These are phyloP conservation scores for Ammospiza maritima DNA, from an alignment of 2,797 vertebrate genomes.

Conservation along the genomic window DNA sequence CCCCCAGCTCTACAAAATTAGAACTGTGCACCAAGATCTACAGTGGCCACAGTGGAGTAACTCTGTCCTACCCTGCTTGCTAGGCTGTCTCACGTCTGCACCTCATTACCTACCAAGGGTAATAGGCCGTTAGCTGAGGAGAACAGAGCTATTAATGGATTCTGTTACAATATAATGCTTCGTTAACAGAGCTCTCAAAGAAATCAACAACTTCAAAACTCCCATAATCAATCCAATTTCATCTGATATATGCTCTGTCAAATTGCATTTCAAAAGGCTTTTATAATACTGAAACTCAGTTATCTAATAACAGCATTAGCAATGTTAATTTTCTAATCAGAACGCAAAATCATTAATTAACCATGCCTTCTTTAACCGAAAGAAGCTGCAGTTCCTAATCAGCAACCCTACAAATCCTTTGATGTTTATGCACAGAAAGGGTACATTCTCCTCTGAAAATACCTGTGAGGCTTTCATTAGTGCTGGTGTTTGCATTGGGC, in stretches of 20 bases:
- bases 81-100: fast-evolving
- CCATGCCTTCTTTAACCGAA: slow-evolving; percentile 50
- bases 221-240: slow-evolving; percentile 62
- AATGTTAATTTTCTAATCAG: slow-evolving; percentile 69
- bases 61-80: not conserved
- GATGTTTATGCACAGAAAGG: slow-evolving; percentile 31
- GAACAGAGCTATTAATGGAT: slow-evolving; percentile 35
- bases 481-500: not conserved
- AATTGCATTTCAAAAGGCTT: slow-evolving; percentile 65
- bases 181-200: slow-evolving; percentile 57
- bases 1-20: not conserved
- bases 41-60: not conserved
- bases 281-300: slow-evolving; percentile 52
- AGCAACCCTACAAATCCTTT: slow-evolving; percentile 30
- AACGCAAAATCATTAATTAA: slow-evolving; percentile 63
- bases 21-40: not conserved
- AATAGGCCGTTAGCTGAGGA: slow-evolving; percentile 33
- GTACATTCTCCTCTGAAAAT: slow-evolving; percentile 30
- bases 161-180: slow-evolving; percentile 59
- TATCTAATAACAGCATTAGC: slow-evolving; percentile 64
- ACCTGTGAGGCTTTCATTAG: slow-evolving; percentile 31
- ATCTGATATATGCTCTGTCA: slow-evolving; percentile 62
- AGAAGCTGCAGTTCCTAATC: slow-evolving; percentile 37
- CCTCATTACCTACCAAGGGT: not conserved
- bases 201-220: slow-evolving; percentile 68